A percentile compares a stretch with the other conserved stretches of the same genome.
Evolutionary conservation across 1,140 invertebrate species (phyloP).

Genomic region (Leptopilina boulardi): DNA sequence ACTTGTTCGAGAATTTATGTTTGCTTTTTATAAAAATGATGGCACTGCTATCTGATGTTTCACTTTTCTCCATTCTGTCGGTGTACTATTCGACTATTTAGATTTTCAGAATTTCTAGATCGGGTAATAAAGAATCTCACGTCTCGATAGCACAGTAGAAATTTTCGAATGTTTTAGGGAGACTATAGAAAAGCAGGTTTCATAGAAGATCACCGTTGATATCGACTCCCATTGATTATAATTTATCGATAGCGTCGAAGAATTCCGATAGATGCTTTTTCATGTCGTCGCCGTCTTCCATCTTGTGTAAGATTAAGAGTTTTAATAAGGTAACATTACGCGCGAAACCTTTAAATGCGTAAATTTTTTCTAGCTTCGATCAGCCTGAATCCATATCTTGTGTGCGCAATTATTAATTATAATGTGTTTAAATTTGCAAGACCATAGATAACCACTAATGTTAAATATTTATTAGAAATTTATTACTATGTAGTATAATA

Average conservation of each 20-base stretch:
- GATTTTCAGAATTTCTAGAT: too few relatives aligned
- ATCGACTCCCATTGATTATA: not conserved
- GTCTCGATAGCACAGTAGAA: not conserved
- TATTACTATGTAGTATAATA: too few relatives aligned
- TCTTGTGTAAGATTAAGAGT: not conserved
- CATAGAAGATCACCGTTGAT: not conserved
- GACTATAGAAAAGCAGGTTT: not conserved
- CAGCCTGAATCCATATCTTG: not conserved
- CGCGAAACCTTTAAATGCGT: too few relatives aligned
- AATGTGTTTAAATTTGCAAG: too few relatives aligned
- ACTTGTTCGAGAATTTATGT: conserved; percentile 5
- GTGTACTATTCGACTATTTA: not conserved
- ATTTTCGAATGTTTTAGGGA: not conserved
- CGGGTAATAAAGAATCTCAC: not conserved
- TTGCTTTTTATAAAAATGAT: conserved; percentile 32
- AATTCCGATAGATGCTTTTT: not conserved
- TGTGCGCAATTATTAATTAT: not conserved
- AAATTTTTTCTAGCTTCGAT: too few relatives aligned
- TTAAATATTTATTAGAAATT: too few relatives aligned
- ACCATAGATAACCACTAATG: too few relatives aligned
- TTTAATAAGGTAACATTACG: too few relatives aligned
- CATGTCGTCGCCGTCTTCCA: not conserved
- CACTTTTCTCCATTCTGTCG: not conserved
- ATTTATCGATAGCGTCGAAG: not conserved
- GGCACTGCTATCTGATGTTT: not conserved